phyloP scores from a whole-genome alignment of 1,140 invertebrate species.

The Bombus pascuorum region DNA sequence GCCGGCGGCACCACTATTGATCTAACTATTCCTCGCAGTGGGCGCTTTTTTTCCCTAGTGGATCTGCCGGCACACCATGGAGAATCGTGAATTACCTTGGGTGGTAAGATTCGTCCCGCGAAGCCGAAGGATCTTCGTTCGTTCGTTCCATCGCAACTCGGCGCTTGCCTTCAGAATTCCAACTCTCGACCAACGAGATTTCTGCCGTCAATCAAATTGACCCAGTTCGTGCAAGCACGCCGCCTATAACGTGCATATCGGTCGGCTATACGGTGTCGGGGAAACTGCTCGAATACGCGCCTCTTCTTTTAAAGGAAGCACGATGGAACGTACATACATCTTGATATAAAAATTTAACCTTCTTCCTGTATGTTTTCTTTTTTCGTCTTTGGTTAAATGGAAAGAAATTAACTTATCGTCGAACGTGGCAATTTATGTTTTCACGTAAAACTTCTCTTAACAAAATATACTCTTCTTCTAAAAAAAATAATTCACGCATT shows the following conservation, averaged over 20 bases:
- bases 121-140: constrained; percentile 27
- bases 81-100: constrained; percentile 61
- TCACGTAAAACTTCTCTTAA: too few relatives aligned
- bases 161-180: constrained; percentile 28
- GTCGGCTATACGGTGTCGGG: background rate
- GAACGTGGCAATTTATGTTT: too few relatives aligned
- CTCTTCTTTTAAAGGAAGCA: background rate
- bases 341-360: background rate
- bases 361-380: background rate
- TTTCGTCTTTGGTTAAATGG: background rate
- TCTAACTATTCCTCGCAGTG: constrained; percentile 47
- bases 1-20: constrained; percentile 18
- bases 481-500: too few relatives aligned
- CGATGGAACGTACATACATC: background rate
- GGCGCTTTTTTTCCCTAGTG: background rate
- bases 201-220: constrained; percentile 64
- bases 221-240: constrained; percentile 61
- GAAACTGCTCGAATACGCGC: constrained; percentile 42
- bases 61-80: constrained; percentile 27
- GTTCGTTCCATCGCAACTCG: constrained; percentile 7
- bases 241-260: constrained; percentile 45
- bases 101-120: constrained; percentile 46
- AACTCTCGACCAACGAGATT: constrained; percentile 24
- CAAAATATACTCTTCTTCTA: too few relatives aligned
- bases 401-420: too few relatives aligned